Base-by-base conservation (phyloP, 2,888 invertebrate species). In the Drosophila recens region DNA sequence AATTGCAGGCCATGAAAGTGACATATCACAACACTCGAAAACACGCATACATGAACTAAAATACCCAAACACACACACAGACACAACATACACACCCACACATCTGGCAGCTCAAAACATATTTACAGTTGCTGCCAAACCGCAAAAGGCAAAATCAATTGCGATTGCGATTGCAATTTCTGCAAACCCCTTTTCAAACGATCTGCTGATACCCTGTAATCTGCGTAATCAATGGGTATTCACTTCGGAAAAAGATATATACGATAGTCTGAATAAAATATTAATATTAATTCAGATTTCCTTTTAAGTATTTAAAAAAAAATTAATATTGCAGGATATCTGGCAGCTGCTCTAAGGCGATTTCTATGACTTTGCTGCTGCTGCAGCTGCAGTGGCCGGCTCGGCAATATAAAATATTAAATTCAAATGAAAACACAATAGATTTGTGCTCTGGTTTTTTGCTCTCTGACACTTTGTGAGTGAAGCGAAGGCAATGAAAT, bases 381-480 rank as follows among this genome's bases (percentile, higher is more conserved):
- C 20, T 45, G 56, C 61, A 49, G 56, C 59, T 65, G 53, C 62
- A 53, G 67, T 46, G 33, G 34, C 10, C 49, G 20, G 46, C 51
- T 43, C 30, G 15, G 70, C 57, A 63, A 71, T 63, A 85, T 83
- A 66, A 83, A 83, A 85, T 83, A 83, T 83, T 85, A 75, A 85
- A 87, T 80, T 87, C 80, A 80, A 75, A 84, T 84, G 78, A 74
- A 84, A 85, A 66, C 67, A 84, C 82, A 80, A 84, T 84, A 87
- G 84, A 87, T 84, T 87, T 79, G 58, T 67, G 72, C 75, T 64
- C 56, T 67, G 54, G 30, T 58, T 76, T 69, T 68, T 65, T 64
- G 54, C 52, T 13, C 51, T 57, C 48, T 40, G 53, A 42, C 64
- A 34, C 43, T 38, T 45, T 59, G 49, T 46, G 40, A 34, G 62